These are phyloP conservation scores for Riptortus pedestris DNA, from an alignment of 1,140 invertebrate genomes.

Conservation along the genomic window DNA sequence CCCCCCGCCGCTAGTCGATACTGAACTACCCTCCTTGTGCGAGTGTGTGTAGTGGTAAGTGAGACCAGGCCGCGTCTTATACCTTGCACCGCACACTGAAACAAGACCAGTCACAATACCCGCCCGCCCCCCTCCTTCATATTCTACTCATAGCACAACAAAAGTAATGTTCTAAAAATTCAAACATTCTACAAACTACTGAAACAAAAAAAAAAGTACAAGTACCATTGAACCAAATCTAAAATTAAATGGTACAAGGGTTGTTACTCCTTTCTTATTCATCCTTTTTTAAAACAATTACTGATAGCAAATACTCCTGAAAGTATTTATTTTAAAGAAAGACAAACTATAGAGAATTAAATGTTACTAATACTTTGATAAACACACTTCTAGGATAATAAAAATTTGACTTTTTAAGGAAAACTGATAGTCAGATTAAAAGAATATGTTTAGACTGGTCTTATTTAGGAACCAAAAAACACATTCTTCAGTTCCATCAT, in stretches of 20 bases:
- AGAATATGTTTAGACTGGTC: background rate
- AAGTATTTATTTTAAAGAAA: no score
- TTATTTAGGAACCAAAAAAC: background rate
- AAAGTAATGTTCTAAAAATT: background rate
- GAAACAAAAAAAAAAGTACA: background rate
- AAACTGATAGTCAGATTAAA: background rate
- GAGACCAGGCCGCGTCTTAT: slow-evolving; percentile 92
- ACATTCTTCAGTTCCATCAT: background rate
- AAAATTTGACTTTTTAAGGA: background rate
- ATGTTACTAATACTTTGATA: no score
- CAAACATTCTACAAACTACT: background rate
- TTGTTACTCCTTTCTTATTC: slow-evolving; percentile 15
- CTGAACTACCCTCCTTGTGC: slow-evolving; percentile 60
- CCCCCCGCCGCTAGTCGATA: slow-evolving; percentile 31
- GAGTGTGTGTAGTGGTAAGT: slow-evolving; percentile 95
- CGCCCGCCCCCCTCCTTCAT: background rate
- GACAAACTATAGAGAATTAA: no score
- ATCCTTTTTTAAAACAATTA: no score
- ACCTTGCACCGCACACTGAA: slow-evolving; percentile 89
- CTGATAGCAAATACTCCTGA: no score
- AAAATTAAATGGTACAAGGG: background rate
- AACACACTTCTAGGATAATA: no score
- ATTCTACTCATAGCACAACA: slow-evolving; percentile 4
- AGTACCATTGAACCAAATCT: slow-evolving; percentile 4
- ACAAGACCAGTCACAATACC: slow-evolving; percentile 31